Evolutionary conservation across 2,888 invertebrate genomes (phyloP).

Genomic region (Campoplex nolae): DNA sequence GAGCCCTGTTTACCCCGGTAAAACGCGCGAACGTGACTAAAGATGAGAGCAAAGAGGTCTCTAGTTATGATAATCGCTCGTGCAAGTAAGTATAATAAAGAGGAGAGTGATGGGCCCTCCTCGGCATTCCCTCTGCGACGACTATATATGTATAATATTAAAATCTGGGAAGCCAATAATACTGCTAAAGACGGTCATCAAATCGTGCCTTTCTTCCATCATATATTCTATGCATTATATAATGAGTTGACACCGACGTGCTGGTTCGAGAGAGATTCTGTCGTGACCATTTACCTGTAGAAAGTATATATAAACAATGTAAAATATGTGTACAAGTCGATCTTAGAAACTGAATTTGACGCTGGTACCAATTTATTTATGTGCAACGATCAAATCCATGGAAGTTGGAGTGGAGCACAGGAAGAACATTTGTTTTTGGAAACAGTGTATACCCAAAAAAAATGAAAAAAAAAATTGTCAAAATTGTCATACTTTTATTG

Average conservation of each 20-base stretch:
- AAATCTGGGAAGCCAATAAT: conserved; percentile 81
- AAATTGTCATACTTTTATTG: too few species aligned
- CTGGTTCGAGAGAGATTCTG: conserved; percentile 64
- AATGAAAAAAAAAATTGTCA: too few species aligned
- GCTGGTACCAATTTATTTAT: too few species aligned
- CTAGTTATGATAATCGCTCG: conserved; percentile 81
- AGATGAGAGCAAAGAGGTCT: conserved; percentile 73
- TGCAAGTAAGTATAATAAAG: conserved; percentile 33
- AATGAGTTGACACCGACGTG: conserved; percentile 79
- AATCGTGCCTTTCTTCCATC: conserved; percentile 36
- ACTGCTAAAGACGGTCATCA: conserved; percentile 83
- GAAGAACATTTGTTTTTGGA: too few species aligned
- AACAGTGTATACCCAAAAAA: too few species aligned
- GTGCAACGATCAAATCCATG: not conserved
- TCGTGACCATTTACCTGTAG: not conserved
- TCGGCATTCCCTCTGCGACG: conserved; percentile 49
- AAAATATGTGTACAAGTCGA: not conserved
- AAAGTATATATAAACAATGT: not conserved
- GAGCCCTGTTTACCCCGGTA: conserved; percentile 29
- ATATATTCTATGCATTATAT: conserved; percentile 66
- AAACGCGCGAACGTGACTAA: conserved; percentile 79
- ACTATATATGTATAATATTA: conserved; percentile 75
- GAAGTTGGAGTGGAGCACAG: not conserved
- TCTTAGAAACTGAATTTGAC: too few species aligned
- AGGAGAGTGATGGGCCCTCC: conserved; percentile 27